Base-by-base conservation (phyloP, 2,113 vertebrate genomes). In the Tursiops truncatus region DNA sequence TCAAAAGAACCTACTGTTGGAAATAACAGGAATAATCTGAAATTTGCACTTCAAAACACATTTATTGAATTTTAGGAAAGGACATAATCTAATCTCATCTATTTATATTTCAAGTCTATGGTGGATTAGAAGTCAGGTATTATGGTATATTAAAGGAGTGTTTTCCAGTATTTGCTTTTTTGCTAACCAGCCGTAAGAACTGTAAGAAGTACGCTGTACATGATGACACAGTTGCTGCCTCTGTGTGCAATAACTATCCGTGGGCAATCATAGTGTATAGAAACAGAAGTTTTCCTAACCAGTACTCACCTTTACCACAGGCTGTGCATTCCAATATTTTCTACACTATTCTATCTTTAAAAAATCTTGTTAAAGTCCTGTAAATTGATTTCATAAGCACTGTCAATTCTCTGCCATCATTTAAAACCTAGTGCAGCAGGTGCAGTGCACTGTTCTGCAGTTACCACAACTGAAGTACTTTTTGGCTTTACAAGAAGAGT, bases 41-140 rank as follows among this genome's bases (percentile, higher is more conserved):
- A 92, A 84, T 93, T 88, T 89, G 60, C 50, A 65, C 60, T 84
- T 70, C 38, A 82, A 58, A 84, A 80, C 63, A 94, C 68, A 53
- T 67, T 38, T 93, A 53, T 20, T 60, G 44, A 50, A 41, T 12
- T 95, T 67, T 60, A 95, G 47, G n/a, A 86, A 85, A 85, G 25
- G 36, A 67, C 28, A 9, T 65, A 89, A 93, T n/a, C 53, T 63
- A 3, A 38, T 17, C n/a, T 60, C n/a, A 18, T 62, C 36, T 81
- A 6, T 44, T 76, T 80, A 28, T 76, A 50, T 77, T 74, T 84
- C 71, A 96, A 91, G 41, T 94, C 73, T 71, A 1, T 53, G 53
- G 76, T 87, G 68, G 65, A 44, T 91, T 81, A 85, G 20, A 89
- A 71, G 7, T 93, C 62, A 76, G 71, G 17, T 58, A 31, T 81